A percentile compares a stretch with the other conserved stretches of the same genome.
Evolutionary conservation across 2,113 vertebrate genomes (phyloP).

Genomic region (Elephas maximus): DNA sequence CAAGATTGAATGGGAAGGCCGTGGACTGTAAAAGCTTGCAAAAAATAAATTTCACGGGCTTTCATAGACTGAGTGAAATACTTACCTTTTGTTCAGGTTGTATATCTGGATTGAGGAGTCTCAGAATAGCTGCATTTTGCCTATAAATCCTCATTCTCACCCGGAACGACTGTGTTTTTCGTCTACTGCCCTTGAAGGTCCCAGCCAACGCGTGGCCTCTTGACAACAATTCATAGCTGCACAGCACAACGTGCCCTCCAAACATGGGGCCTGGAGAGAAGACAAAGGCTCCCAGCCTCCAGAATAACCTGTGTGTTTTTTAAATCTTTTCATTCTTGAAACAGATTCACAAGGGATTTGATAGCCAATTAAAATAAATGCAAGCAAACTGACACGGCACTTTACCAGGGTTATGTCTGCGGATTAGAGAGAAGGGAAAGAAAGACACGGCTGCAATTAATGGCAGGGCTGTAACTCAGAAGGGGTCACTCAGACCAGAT

Average conservation of each 20-base stretch:
- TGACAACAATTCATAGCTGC: conserved; percentile 68
- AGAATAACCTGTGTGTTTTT: conserved; percentile 63
- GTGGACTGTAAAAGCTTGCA: conserved; percentile 86
- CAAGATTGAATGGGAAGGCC: conserved; percentile 89
- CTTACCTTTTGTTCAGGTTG: conserved; percentile 86
- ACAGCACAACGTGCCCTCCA: conserved; percentile 67
- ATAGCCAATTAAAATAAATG: conserved; percentile 54
- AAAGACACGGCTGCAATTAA: fast-evolving
- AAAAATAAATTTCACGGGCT: conserved; percentile 85
- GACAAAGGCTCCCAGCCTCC: conserved; percentile 61
- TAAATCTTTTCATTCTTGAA: conserved; percentile 64
- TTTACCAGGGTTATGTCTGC: neutral
- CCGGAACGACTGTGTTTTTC: conserved; percentile 48
- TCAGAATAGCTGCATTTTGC: conserved; percentile 80
- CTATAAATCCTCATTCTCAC: conserved; percentile 56
- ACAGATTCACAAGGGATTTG: conserved; percentile 59
- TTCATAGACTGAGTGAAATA: conserved; percentile 82
- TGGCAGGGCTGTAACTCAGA: fast-evolving
- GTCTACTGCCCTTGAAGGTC: conserved; percentile 65
- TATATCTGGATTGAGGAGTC: conserved; percentile 81
- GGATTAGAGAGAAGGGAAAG: neutral
- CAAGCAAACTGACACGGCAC: neutral
- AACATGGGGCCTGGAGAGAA: conserved; percentile 58
- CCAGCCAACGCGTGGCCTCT: neutral
- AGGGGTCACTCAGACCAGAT: fast-evolving